phyloP scores from a whole-genome alignment of 1,140 invertebrate species.

The Ceratina japonica region DNA sequence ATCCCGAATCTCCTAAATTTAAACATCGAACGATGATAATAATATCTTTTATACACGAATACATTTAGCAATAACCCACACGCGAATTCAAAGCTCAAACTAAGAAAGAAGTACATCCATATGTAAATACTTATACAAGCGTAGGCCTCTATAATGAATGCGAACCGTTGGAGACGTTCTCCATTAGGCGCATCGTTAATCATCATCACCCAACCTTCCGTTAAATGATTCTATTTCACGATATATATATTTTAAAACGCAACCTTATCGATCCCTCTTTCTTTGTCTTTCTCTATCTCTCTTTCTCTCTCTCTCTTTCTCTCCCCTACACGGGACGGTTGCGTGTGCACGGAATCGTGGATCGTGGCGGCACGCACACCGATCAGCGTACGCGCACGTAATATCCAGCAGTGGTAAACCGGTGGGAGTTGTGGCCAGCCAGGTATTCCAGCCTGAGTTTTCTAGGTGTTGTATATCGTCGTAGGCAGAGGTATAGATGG shows the following conservation, averaged over 20 bases:
- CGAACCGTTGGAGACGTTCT: conserved; percentile 49
- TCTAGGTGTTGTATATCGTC: conserved; percentile 55
- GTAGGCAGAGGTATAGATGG: conserved; percentile 57
- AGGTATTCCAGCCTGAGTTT: conserved; percentile 27
- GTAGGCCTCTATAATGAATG: conserved; percentile 37
- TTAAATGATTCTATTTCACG: conserved; percentile 49
- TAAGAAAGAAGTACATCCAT: neutral
- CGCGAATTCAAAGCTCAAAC: no score
- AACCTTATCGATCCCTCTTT: conserved; percentile 46
- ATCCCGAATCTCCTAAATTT: no score
- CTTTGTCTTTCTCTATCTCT: neutral
- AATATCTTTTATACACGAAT: no score
- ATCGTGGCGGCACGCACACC: neutral
- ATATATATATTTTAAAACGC: conserved; percentile 33
- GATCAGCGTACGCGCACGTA: neutral
- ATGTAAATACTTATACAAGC: neutral
- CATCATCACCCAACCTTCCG: conserved; percentile 51
- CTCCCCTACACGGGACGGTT: conserved; percentile 8
- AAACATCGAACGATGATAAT: no score
- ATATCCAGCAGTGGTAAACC: neutral
- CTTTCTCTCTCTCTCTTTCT: neutral
- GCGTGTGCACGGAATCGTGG: conserved; percentile 45
- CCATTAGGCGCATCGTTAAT: conserved; percentile 49
- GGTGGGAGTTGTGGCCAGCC: conserved; percentile 32
- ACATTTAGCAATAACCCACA: neutral